Percentiles rank a stretch among this genome's conserved stretches.
Evolutionary conservation across 2,113 vertebrate genomes (phyloP).

Genomic region (Balaenoptera acutorostrata): DNA sequence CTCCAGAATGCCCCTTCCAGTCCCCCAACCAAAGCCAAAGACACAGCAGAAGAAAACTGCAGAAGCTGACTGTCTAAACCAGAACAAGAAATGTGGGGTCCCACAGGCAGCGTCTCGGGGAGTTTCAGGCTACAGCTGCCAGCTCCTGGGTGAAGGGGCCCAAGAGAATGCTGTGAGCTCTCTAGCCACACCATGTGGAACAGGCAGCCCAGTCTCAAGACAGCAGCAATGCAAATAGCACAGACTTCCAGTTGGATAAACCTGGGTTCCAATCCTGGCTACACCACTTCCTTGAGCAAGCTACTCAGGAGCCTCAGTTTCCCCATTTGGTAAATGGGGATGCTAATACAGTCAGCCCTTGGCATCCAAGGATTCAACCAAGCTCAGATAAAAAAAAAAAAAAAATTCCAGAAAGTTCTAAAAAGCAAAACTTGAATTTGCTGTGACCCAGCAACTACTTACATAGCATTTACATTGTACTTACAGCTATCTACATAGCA

Average conservation of each 20-base stretch:
- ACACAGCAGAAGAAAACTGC: neutral
- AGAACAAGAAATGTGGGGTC: neutral
- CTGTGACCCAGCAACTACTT: neutral
- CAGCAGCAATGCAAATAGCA: neutral
- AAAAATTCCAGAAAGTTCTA: neutral
- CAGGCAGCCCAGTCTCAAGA: neutral
- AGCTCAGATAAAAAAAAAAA: neutral
- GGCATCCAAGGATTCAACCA: neutral
- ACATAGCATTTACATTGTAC: neutral
- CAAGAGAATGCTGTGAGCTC: neutral
- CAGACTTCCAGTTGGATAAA: neutral
- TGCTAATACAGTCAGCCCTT: neutral
- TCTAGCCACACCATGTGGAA: neutral
- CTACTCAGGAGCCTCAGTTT: neutral
- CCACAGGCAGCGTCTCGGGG: accelerated
- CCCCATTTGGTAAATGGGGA: no score
- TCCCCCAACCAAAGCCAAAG: neutral
- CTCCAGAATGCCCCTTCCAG: neutral
- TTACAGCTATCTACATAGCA: neutral
- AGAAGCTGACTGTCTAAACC: neutral
- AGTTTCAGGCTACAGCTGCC: neutral
- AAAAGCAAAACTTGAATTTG: neutral
- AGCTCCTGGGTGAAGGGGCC: neutral
- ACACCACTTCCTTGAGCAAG: neutral
- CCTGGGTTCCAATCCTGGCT: neutral